phyloP scores from a whole-genome alignment of 2,888 invertebrate species.

The Acleris literana region DNA sequence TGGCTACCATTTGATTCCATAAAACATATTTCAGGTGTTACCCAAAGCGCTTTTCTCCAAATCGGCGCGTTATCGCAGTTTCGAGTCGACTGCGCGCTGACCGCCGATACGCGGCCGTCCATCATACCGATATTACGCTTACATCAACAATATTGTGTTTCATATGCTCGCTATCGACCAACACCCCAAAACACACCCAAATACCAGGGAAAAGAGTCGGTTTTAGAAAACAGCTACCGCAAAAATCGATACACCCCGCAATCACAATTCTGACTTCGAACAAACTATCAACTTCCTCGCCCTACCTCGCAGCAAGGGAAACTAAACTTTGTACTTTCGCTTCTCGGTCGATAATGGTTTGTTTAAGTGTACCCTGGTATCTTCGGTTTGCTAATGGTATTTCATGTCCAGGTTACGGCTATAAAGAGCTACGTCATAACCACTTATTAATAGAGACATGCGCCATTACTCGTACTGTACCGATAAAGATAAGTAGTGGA shows the following conservation, averaged over 20 bases:
- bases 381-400: conserved; percentile 36
- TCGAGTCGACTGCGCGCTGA: conserved; percentile 78
- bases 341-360: conserved; percentile 27
- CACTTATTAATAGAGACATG: conserved; percentile 54
- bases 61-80: conserved; percentile 66
- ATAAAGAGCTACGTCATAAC: conserved; percentile 63
- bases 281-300: conserved; percentile 44
- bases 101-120: conserved; percentile 70
- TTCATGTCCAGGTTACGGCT: conserved; percentile 52
- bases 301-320: conserved; percentile 38
- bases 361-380: conserved; percentile 28
- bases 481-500: conserved; percentile 40
- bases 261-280: conserved; percentile 41
- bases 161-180: conserved; percentile 46
- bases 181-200: conserved; percentile 45
- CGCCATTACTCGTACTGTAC: conserved; percentile 44
- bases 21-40: conserved; percentile 22
- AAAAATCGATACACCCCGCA: conserved; percentile 62
- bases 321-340: conserved; percentile 40
- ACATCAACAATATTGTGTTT: conserved; percentile 81
- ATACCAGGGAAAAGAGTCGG: conserved; percentile 26
- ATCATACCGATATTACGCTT: conserved; percentile 81
- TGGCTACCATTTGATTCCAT: no score
- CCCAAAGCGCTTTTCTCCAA: conserved; percentile 25
- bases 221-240: conserved; percentile 27